Percentiles rank a stretch among this genome's conserved stretches.
Conservation (phyloP, 1,140 invertebrate species). For the Musca domestica region DNA sequence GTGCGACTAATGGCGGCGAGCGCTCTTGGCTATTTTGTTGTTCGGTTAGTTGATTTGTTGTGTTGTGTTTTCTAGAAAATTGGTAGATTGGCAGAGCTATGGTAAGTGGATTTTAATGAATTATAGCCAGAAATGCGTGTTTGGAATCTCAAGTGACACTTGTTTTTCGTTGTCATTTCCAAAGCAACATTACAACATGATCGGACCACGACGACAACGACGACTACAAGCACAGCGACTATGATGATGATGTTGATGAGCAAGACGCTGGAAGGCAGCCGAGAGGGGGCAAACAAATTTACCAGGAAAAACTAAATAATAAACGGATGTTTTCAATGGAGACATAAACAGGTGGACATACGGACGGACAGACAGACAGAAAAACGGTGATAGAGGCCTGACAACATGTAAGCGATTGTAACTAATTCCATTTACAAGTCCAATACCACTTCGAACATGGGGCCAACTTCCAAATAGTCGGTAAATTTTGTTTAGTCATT, state of each 20-base stretch:
- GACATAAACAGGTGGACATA: not conserved
- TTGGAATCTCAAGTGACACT: conserved; percentile 20
- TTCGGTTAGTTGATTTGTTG: no score
- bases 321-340: not conserved
- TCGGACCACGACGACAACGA: not conserved
- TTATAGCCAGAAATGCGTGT: conserved; percentile 22
- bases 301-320: no score
- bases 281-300: no score
- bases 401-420: no score
- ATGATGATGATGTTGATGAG: not conserved
- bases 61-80: conserved; percentile 17
- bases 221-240: not conserved
- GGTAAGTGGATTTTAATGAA: conserved; percentile 22
- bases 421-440: no score
- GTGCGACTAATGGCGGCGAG: no score
- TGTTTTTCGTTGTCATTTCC: conserved; percentile 18
- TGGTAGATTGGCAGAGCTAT: not conserved
- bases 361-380: not conserved
- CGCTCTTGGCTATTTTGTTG: no score
- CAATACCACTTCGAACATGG: no score
- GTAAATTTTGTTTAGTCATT: not conserved
- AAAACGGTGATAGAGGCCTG: not conserved
- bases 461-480: no score
- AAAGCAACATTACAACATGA: no score
- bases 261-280: not conserved